Conservation (phyloP, 2,888 invertebrate genomes). For the Lucinisca nassula region DNA sequence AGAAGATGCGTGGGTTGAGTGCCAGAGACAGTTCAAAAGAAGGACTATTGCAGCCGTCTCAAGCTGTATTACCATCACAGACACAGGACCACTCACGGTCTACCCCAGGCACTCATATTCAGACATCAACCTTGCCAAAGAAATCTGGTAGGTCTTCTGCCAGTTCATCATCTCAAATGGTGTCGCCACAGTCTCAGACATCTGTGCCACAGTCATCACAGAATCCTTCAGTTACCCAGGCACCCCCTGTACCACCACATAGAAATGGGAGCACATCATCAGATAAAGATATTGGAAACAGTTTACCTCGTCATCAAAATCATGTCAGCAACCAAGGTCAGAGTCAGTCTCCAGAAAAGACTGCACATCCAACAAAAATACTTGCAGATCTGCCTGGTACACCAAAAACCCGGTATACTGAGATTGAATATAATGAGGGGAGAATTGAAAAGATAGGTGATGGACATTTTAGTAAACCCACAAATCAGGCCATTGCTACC, state of each 20-base stretch:
- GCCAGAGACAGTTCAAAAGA: not conserved
- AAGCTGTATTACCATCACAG: slow-evolving; percentile 32
- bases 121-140: slow-evolving; percentile 12
- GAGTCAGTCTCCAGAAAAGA: slow-evolving; percentile 20
- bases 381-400: slow-evolving; percentile 9
- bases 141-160: not conserved
- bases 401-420: slow-evolving; percentile 73
- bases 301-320: slow-evolving; percentile 18
- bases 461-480: slow-evolving; percentile 71
- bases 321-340: slow-evolving; percentile 27
- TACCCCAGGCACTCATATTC: slow-evolving; percentile 9
- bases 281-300: slow-evolving; percentile 27
- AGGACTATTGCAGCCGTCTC: not conserved
- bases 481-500: slow-evolving; percentile 60
- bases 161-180: not conserved
- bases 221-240: slow-evolving; percentile 32
- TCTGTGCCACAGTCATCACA: slow-evolving; percentile 52
- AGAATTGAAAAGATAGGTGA: slow-evolving; percentile 75
- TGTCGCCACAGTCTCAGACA: slow-evolving; percentile 41
- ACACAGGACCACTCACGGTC: slow-evolving; percentile 43
- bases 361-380: slow-evolving; percentile 38
- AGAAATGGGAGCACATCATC: slow-evolving; percentile 60
- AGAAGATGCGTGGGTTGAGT: slow-evolving; percentile 71
- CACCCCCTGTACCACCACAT: slow-evolving; percentile 70
- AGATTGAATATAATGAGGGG: slow-evolving; percentile 76